Base-by-base conservation (phyloP, 2,113 vertebrate genomes). In the Melanostigma gelatinosum region DNA sequence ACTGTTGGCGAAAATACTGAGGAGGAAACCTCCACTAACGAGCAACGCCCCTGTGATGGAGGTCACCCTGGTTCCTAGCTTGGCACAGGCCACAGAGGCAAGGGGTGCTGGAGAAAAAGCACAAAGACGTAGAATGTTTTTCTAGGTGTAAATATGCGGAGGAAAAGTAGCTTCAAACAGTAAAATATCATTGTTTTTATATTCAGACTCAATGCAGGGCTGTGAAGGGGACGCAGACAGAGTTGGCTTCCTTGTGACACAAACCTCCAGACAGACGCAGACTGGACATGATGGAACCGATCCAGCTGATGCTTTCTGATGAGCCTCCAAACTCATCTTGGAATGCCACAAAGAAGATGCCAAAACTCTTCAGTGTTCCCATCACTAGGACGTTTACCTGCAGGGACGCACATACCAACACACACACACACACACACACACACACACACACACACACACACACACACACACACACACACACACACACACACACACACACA, bases 291-390 rank as follows among this genome's bases (percentile, higher is more conserved):
- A 97, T 96, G 77, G 97, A 98, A 52, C 97, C 97, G 0, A 98
- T 97, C 98, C 97, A 99, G 82, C 97, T 96, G 92, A 96, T 90
- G 80, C 97, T 95, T 90, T 97, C 96, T 0, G 97, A 92, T 0
- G 96, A 97, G 60, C 94, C 95, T 32, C 95, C 96, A 89, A 98
- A 94, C 64, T 98, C 96, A 81, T 99, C 97, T 89, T 96, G 96
- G 91, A 99, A 96, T 13, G 95, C 95, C 93, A 99, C 96, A 0
- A 98, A 98, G 93, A 98, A 98, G 89, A 99, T 96, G 64, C 97
- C 97, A 55, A 97, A 99, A 46, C 92, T 97, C 92, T 98, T 99
- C 75, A 96, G 90, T 64, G 91, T 97, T 73, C 96, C 97, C 94
- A 97, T 96, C 42, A 97, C 96, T 0, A 97, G 89, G 29, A 98